Evolutionary conservation across 2,888 invertebrate genomes (phyloP).

Genomic region (Apocheima hispidaria): DNA sequence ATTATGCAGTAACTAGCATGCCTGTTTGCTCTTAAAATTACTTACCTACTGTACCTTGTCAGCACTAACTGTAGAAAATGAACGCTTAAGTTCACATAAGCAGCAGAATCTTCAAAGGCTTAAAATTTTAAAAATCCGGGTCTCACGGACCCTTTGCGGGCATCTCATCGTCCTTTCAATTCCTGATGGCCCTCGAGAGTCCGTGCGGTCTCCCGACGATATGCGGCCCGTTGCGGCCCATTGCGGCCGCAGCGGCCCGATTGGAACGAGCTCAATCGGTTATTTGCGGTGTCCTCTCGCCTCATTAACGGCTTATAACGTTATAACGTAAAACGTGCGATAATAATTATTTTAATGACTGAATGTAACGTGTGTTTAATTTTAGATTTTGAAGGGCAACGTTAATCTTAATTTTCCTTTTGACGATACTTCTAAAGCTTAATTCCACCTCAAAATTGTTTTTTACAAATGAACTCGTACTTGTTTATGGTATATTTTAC

Average conservation of each 20-base stretch:
- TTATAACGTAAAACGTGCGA: constrained; percentile 46
- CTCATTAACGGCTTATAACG: constrained; percentile 58
- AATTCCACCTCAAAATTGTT: too few relatives aligned
- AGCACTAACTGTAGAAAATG: background rate
- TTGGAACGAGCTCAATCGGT: constrained; percentile 61
- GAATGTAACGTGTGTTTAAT: constrained; percentile 16
- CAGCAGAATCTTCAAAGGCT: background rate
- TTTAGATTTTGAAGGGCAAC: constrained; percentile 1
- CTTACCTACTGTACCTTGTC: background rate
- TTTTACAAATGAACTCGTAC: too few relatives aligned
- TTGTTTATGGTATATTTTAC: too few relatives aligned
- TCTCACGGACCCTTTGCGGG: constrained; percentile 60
- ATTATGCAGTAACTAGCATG: too few relatives aligned
- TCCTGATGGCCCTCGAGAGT: constrained; percentile 62
- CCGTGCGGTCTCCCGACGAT: constrained; percentile 60
- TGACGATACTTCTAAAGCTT: background rate
- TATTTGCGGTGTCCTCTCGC: constrained; percentile 59
- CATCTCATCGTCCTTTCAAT: constrained; percentile 64
- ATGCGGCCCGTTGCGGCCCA: constrained; percentile 46
- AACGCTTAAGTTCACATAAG: too few relatives aligned
- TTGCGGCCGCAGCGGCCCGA: constrained; percentile 53
- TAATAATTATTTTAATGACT: constrained; percentile 46
- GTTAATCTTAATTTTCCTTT: background rate
- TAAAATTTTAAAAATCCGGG: constrained; percentile 16
- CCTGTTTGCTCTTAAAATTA: too few relatives aligned